A percentile compares a stretch with the other conserved stretches of the same genome.
Evolutionary conservation across 2,888 invertebrate species (phyloP).

Genomic region (Pelosia muscerda): DNA sequence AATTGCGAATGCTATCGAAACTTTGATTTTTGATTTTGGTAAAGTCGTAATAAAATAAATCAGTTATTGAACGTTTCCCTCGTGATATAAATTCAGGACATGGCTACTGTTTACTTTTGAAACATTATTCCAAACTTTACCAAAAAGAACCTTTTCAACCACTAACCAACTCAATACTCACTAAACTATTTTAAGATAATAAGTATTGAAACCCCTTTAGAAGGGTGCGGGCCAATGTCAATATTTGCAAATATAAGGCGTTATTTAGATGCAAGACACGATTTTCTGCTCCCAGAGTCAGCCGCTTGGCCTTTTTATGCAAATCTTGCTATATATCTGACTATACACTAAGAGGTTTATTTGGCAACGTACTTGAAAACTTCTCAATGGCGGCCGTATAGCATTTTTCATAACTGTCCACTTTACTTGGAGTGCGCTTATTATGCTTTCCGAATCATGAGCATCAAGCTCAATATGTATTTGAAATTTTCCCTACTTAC

Average conservation of each 20-base stretch:
- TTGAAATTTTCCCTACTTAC: conserved; percentile 45
- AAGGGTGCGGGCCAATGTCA: conserved; percentile 82
- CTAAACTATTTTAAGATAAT: conserved; percentile 81
- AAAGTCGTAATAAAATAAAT: no score
- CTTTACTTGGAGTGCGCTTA: conserved; percentile 66
- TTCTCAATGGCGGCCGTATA: conserved; percentile 73
- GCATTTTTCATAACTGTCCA: conserved; percentile 82
- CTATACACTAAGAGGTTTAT: conserved; percentile 81
- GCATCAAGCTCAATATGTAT: conserved; percentile 46
- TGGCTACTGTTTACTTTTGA: conserved; percentile 15
- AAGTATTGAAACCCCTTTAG: conserved; percentile 76
- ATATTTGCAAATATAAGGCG: conserved; percentile 86
- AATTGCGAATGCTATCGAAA: no score
- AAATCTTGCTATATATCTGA: conserved; percentile 78
- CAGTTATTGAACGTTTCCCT: not conserved
- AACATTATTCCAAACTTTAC: conserved; percentile 38
- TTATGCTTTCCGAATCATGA: conserved; percentile 50
- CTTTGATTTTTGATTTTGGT: no score
- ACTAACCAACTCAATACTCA: conserved; percentile 73
- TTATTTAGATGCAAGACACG: conserved; percentile 85
- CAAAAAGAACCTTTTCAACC: conserved; percentile 54
- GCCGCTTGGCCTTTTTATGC: conserved; percentile 78
- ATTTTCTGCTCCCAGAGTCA: conserved; percentile 72
- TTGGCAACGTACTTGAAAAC: conserved; percentile 73
- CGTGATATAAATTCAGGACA: not conserved